These are phyloP conservation scores for Antitype chi DNA, from an alignment of 2,888 invertebrate genomes.

Conservation along the genomic window DNA sequence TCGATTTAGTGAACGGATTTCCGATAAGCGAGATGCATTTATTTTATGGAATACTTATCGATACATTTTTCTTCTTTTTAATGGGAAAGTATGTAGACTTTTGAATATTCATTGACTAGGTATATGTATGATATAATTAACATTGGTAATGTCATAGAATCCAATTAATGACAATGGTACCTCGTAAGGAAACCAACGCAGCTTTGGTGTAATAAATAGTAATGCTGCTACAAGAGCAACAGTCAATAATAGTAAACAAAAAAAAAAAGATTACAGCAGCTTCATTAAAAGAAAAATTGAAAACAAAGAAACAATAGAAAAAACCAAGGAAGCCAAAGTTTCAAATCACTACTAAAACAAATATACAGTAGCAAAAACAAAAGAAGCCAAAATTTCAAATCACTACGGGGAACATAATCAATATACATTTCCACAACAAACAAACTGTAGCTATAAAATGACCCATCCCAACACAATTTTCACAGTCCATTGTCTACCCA, in stretches of 20 bases:
- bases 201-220: not conserved
- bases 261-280: not conserved
- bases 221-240: not conserved
- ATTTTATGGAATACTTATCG: conserved; percentile 7
- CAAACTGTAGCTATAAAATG: not conserved
- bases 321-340: too few relatives aligned
- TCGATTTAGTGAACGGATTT: conserved; percentile 20
- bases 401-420: not conserved
- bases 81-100: not conserved
- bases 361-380: not conserved
- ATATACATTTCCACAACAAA: not conserved
- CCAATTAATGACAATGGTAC: not conserved
- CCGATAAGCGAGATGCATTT: not conserved
- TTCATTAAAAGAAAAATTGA: not conserved
- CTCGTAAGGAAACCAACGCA: not conserved
- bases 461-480: not conserved
- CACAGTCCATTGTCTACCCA: conserved; percentile 33
- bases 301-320: too few relatives aligned
- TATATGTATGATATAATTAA: not conserved
- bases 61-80: not conserved
- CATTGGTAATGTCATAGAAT: not conserved
- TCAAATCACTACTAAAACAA: too few relatives aligned
- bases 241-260: not conserved
- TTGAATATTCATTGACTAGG: not conserved
- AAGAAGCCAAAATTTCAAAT: not conserved